phyloP scores from a whole-genome alignment of 1,140 invertebrate species.

The Antheraea mylitta region DNA sequence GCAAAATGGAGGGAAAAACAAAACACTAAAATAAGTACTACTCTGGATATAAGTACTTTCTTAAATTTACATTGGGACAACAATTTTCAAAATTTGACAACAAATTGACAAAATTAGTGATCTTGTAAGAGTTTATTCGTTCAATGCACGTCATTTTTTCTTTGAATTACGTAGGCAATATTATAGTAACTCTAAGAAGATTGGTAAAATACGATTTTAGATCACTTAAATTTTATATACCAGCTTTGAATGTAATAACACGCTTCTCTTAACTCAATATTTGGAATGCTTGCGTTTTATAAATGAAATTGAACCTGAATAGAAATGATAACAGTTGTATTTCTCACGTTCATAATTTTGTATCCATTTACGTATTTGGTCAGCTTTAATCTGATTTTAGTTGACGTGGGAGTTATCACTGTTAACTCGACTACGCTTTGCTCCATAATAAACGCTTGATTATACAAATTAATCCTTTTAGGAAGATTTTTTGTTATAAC shows the following conservation, averaged over 20 bases:
- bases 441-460: constrained; percentile 10
- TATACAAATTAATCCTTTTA: constrained; percentile 10
- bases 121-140: too few relatives aligned
- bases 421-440: constrained; percentile 6
- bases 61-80: too few relatives aligned
- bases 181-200: too few relatives aligned
- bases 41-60: too few relatives aligned
- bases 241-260: background rate
- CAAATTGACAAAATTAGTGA: too few relatives aligned
- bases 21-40: too few relatives aligned
- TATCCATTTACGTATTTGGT: constrained; percentile 17
- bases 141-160: too few relatives aligned
- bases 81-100: too few relatives aligned
- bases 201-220: too few relatives aligned
- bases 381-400: constrained; percentile 14
- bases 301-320: background rate
- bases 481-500: background rate
- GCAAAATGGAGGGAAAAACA: too few relatives aligned
- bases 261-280: background rate
- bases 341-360: constrained; percentile 21
- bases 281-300: background rate
- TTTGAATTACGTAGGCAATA: too few relatives aligned
- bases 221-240: too few relatives aligned
- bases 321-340: constrained; percentile 18
- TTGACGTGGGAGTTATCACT: constrained; percentile 12